phyloP scores from a whole-genome alignment of 2,797 vertebrate genomes.

The Acipenser oxyrinchus region DNA sequence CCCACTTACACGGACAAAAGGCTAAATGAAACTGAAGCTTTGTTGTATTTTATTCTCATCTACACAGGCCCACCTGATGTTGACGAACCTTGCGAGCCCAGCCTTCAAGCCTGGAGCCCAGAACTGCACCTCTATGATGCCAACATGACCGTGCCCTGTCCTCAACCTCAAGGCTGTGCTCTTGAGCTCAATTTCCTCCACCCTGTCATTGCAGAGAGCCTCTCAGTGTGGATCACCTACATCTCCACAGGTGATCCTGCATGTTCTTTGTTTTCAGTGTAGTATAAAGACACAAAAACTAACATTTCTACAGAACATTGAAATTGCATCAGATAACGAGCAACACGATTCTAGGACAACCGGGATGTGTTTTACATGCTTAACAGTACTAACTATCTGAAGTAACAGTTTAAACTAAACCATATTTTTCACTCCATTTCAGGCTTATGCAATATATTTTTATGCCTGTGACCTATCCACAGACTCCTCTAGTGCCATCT shows the following conservation, averaged over 20 bases:
- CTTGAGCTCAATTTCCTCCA: conserved; percentile 78
- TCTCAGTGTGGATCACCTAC: conserved; percentile 89
- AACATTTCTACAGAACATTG: too few species aligned
- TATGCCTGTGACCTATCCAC: conserved; percentile 24
- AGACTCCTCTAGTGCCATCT: conserved; percentile 58
- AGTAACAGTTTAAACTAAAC: too few species aligned
- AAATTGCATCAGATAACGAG: too few species aligned
- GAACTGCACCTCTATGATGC: conserved; percentile 86
- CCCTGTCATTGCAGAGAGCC: conserved; percentile 64
- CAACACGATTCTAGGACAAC: too few species aligned
- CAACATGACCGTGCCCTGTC: conserved; percentile 87
- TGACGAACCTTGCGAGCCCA: conserved; percentile 88
- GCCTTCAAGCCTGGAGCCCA: conserved; percentile 91
- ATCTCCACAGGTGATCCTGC: conserved; percentile 59
- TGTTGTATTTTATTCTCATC: neutral
- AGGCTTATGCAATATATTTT: neutral
- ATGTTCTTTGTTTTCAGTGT: neutral
- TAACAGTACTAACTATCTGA: too few species aligned
- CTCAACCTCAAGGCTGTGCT: conserved; percentile 75
- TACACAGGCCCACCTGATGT: conserved; percentile 82
- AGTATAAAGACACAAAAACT: neutral
- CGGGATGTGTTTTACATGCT: too few species aligned
- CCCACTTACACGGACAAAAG: too few species aligned
- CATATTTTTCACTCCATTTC: neutral
- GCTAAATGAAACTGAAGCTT: neutral